phyloP scores from a whole-genome alignment of 2,888 invertebrate species.

The Liodrosophila aerea region DNA sequence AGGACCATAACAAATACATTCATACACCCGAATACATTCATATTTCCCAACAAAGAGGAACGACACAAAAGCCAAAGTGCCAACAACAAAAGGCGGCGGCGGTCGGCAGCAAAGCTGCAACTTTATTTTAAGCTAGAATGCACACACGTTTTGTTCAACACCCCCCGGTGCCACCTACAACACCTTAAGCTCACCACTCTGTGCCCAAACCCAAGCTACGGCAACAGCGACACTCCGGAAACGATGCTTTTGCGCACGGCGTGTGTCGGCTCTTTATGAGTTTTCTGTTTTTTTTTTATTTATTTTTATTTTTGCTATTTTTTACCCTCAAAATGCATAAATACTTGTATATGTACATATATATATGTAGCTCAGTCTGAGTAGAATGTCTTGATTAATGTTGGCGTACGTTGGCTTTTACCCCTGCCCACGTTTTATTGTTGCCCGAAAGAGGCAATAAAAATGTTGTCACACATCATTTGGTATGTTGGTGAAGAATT shows the following conservation, averaged over 20 bases:
- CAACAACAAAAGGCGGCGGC: conserved; percentile 45
- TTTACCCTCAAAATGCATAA: conserved; percentile 73
- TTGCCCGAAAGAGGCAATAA: conserved; percentile 47
- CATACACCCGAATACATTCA: conserved; percentile 39
- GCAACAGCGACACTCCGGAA: conserved; percentile 70
- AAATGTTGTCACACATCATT: conserved; percentile 76
- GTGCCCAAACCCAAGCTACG: not conserved
- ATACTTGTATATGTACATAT: no score
- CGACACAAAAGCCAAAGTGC: conserved; percentile 71
- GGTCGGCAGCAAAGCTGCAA: conserved; percentile 58
- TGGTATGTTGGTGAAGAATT: conserved; percentile 29
- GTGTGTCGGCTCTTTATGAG: conserved; percentile 65
- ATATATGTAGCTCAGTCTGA: no score
- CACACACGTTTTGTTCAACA: conserved; percentile 58
- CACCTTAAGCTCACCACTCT: not conserved
- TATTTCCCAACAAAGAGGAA: conserved; percentile 73
- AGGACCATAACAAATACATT: conserved; percentile 49
- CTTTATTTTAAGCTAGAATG: conserved; percentile 77
- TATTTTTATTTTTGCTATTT: conserved; percentile 31
- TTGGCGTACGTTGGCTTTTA: conserved; percentile 73
- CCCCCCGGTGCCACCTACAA: no score
- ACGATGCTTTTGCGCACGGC: conserved; percentile 71
- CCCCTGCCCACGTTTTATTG: conserved; percentile 34
- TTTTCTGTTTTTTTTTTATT: conserved; percentile 36
- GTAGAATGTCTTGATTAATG: conserved; percentile 71